Conservation (phyloP, 35 echinoderm and acorn worm species). For the Hemicentrotus pulcherrimus region DNA sequence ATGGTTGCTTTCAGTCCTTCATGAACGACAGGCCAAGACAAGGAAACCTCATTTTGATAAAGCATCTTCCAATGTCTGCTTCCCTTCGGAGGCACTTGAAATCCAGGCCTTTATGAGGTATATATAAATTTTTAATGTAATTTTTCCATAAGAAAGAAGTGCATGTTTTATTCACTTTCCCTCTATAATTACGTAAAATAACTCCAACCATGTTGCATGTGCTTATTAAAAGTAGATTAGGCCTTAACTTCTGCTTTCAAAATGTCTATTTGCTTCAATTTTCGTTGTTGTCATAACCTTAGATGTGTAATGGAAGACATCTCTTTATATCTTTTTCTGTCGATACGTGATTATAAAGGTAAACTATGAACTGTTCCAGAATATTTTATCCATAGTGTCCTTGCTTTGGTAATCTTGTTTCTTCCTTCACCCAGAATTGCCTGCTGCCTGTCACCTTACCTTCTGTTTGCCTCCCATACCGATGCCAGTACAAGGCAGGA, state of each 20-base stretch:
- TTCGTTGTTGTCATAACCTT: too few species aligned
- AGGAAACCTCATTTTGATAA: not conserved
- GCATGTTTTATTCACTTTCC: too few species aligned
- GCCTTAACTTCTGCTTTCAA: too few species aligned
- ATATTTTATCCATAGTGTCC: not conserved
- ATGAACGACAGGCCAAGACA: not conserved
- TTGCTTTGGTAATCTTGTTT: not conserved
- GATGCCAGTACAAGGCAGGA: not conserved
- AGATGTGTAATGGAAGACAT: too few species aligned
- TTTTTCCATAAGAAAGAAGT: too few species aligned
- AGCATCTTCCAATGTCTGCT: not conserved
- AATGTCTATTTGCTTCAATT: too few species aligned
- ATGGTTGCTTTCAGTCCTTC: not conserved
- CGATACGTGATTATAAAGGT: too few species aligned
- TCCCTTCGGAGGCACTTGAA: conserved; percentile 17
- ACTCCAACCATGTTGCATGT: too few species aligned
- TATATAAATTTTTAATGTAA: not conserved
- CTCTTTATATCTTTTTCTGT: too few species aligned
- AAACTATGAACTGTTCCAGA: too few species aligned
- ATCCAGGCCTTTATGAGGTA: conserved; percentile 24
- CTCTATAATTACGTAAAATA: too few species aligned
- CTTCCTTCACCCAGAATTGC: not conserved
- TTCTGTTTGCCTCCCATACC: not conserved
- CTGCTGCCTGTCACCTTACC: conserved; percentile 28
- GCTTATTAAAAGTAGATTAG: too few species aligned